A percentile compares a stretch with the other conserved stretches of the same genome.
These are phyloP conservation scores for Delphinus delphis DNA, from an alignment of 2,113 vertebrate species.

Conservation along the genomic window DNA sequence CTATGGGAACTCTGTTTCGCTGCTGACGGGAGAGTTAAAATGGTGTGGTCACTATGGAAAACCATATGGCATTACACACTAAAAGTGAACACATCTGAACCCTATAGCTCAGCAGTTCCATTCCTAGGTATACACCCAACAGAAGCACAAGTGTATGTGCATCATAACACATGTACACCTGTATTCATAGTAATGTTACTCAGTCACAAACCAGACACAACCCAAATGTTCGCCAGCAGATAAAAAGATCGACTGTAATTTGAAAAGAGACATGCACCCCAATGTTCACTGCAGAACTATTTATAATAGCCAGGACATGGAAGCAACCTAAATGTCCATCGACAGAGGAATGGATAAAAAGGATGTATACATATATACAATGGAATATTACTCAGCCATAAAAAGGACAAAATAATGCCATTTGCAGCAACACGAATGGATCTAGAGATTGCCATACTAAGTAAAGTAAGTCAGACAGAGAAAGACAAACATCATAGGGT, in stretches of 20 bases:
- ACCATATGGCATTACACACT: neutral
- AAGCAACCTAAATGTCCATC: too few relatives aligned
- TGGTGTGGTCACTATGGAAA: neutral
- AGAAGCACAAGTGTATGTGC: neutral
- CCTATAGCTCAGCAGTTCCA: neutral
- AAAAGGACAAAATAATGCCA: too few relatives aligned
- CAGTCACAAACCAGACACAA: neutral
- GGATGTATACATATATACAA: too few relatives aligned
- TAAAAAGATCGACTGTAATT: neutral
- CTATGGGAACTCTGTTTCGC: neutral
- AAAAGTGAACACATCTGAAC: neutral
- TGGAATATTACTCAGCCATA: too few relatives aligned
- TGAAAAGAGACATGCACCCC: neutral
- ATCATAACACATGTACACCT: neutral
- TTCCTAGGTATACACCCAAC: neutral
- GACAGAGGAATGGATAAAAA: too few relatives aligned
- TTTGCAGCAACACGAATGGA: too few relatives aligned
- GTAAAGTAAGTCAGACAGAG: too few relatives aligned
- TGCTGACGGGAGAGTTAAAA: neutral
- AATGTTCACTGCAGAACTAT: neutral
- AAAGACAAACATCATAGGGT: too few relatives aligned
- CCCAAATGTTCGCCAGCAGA: neutral
- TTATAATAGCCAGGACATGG: neutral
- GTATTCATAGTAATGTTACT: neutral
- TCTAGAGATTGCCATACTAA: too few relatives aligned